Evolutionary conservation across 2,797 vertebrate species (phyloP), one percentile per base, ranked within the genome.

Genomic region (Glyptemys insculpta): DNA sequence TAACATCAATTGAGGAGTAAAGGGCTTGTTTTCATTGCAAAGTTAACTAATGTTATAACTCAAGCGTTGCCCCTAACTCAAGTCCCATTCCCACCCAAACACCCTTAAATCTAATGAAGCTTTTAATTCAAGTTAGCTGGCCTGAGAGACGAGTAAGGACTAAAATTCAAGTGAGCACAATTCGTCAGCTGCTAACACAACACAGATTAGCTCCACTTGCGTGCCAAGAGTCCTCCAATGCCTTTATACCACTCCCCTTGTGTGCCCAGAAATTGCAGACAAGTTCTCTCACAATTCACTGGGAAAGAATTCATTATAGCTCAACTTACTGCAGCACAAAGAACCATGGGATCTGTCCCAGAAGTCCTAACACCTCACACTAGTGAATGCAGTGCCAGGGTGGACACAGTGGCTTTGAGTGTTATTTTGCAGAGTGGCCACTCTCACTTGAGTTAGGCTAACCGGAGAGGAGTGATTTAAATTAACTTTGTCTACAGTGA

Each of bases 361-460:
- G 37, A 44, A 11, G 7, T 78, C 74, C 15, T 78, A 49, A 27
- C 7, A 31, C 49, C 6, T 91, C 2, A 8, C 11, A 18, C 68
- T 1, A 1, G 5, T 7, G 1, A 90, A 27, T 88, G 83, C 56
- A 80, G 14, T 0, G 0, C 0, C 8, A 3, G 23, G 6, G 18
- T 0, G 9, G 79, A n/a, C 37, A 83, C 49, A 62, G 0, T 19
- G 76, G 85, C 79, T 62, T 53, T 27, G 25, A 15, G 16, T 12
- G 44, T 53, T 62, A 54, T 27, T 44, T 27, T 74, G 79, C 3
- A 0, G 15, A 34, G 19, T 79, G 11, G 18, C 18, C 34, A n/a
- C 19, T 53, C 79, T 52, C 16, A 53, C 79, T 23, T 52, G 31
- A 23, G 34, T 34, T n/a, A 80, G 18, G 44, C 12, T 29, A 76